Percentiles rank a stretch among this genome's conserved stretches.
These are phyloP conservation scores for Apis dorsata DNA, from an alignment of 1,140 invertebrate genomes.

Conservation along the genomic window DNA sequence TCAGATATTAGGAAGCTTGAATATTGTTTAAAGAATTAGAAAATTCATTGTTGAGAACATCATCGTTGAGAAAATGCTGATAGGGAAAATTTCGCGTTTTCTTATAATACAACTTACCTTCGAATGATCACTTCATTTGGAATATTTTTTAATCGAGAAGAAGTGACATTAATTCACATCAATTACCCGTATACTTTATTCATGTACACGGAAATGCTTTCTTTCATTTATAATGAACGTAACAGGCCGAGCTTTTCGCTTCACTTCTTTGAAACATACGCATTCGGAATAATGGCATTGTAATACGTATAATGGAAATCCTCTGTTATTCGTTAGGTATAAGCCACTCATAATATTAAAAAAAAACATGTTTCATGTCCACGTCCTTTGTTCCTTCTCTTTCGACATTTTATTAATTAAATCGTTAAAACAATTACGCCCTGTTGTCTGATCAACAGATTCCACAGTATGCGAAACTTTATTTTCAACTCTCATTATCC, in stretches of 20 bases:
- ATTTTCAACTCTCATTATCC: neutral
- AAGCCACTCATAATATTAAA: neutral
- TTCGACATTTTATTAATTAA: neutral
- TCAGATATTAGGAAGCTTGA: no score
- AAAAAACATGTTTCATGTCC: no score
- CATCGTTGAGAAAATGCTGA: neutral
- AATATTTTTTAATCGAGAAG: conserved; percentile 6
- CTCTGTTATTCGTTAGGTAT: neutral
- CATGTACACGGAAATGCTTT: neutral
- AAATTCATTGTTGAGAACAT: no score
- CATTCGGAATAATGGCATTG: neutral
- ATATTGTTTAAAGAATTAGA: no score
- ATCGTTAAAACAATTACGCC: neutral
- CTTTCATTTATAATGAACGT: conserved; percentile 4
- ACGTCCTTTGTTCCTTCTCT: neutral
- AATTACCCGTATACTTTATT: conserved; percentile 13
- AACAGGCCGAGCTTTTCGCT: neutral
- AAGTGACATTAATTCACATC: neutral
- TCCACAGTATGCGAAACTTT: neutral
- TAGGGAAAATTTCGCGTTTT: neutral
- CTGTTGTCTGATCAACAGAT: neutral
- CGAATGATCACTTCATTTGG: neutral
- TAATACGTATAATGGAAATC: neutral
- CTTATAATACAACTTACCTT: neutral
- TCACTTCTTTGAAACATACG: neutral